phyloP scores from a whole-genome alignment of 2,113 vertebrate species.

The Prochilodus magdalenae region DNA sequence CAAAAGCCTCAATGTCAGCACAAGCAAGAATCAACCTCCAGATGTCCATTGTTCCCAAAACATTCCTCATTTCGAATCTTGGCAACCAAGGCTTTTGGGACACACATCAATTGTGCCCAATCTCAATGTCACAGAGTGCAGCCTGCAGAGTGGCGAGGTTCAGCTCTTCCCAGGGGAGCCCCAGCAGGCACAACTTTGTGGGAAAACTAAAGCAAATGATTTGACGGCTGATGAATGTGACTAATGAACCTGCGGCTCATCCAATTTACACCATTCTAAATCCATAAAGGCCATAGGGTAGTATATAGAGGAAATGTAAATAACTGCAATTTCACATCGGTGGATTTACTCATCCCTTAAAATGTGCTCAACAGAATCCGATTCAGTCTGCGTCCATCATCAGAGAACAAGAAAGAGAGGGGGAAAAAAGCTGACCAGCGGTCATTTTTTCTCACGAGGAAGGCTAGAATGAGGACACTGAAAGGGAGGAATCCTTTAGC shows the following conservation, averaged over 20 bases:
- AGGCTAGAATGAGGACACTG: not conserved
- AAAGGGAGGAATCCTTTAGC: not conserved
- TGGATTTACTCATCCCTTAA: not conserved
- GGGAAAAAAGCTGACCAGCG: not conserved
- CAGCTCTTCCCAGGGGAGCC: conserved; percentile 57
- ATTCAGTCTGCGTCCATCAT: not conserved
- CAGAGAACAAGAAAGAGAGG: not conserved
- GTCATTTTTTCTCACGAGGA: not conserved
- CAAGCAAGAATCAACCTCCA: conserved; percentile 74
- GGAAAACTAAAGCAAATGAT: conserved; percentile 53
- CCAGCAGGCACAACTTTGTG: conserved; percentile 53
- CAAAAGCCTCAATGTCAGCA: conserved; percentile 75
- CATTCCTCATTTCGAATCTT: conserved; percentile 84
- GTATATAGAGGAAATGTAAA: conserved; percentile 20
- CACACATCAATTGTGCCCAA: conserved; percentile 76
- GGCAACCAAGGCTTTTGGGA: conserved; percentile 81
- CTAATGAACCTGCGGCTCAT: conserved; percentile 60
- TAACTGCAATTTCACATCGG: conserved; percentile 12
- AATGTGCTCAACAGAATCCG: not conserved
- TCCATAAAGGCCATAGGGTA: conserved; percentile 50
- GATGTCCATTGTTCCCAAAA: conserved; percentile 78
- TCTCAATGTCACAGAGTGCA: conserved; percentile 72
- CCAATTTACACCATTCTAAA: conserved; percentile 52
- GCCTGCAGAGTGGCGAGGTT: conserved; percentile 63
- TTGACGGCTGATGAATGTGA: conserved; percentile 61